phyloP scores from a whole-genome alignment of 2,888 invertebrate species.

The Tyria jacobaeae region DNA sequence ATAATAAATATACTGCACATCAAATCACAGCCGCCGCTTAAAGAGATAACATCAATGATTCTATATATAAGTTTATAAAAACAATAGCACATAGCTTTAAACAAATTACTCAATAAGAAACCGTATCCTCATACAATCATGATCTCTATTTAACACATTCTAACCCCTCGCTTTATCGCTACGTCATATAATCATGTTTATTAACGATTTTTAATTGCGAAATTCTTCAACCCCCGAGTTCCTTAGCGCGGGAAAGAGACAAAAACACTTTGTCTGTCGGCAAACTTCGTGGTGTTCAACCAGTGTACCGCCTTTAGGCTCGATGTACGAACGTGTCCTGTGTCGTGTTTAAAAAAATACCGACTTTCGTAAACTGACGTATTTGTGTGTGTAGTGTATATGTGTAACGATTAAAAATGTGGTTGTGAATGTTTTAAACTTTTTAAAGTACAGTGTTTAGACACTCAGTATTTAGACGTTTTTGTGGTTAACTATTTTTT shows the following conservation, averaged over 20 bases:
- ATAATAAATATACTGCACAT: not conserved
- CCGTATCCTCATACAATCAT: not conserved
- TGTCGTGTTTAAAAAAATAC: slow-evolving; percentile 20
- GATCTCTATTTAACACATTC: slow-evolving; percentile 31
- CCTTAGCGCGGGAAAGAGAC: slow-evolving; percentile 48
- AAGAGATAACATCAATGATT: slow-evolving; percentile 6
- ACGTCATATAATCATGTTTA: slow-evolving; percentile 56
- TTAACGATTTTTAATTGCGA: slow-evolving; percentile 65
- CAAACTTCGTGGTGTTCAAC: slow-evolving; percentile 50
- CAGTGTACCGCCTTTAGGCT: slow-evolving; percentile 57
- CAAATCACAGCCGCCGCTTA: not conserved
- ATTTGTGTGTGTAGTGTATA: slow-evolving; percentile 42
- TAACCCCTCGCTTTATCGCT: slow-evolving; percentile 37
- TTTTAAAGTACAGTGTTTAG: slow-evolving; percentile 31
- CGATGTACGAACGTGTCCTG: slow-evolving; percentile 44
- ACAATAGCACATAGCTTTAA: not conserved
- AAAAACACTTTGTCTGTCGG: slow-evolving; percentile 40
- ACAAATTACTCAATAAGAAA: slow-evolving; percentile 1
- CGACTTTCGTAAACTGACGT: slow-evolving; percentile 55
- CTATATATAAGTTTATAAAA: not conserved
- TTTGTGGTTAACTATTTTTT: slow-evolving; percentile 26
- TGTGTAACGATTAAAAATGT: slow-evolving; percentile 39
- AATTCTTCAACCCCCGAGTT: slow-evolving; percentile 56
- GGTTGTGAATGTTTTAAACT: slow-evolving; percentile 55
- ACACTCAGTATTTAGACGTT: slow-evolving; percentile 23